A percentile compares a stretch with the other conserved stretches of the same genome.
Conservation (phyloP, 2,113 vertebrate genomes). For the Catharus fuscescens region DNA sequence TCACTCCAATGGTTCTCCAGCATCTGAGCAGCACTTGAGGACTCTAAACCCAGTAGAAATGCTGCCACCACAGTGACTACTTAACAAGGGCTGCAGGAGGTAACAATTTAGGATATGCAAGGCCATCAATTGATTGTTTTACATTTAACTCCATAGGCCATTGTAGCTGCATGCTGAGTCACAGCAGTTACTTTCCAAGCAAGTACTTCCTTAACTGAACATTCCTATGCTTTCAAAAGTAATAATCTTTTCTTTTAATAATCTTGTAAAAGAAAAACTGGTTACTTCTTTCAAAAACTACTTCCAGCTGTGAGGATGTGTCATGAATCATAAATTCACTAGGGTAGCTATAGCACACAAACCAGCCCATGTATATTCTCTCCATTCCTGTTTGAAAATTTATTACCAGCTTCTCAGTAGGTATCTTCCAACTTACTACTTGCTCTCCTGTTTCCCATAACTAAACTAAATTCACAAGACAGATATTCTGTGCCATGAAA, state of each 20-base stretch:
- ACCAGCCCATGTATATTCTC: neutral
- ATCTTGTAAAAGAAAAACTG: constrained; percentile 22
- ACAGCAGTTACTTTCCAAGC: constrained; percentile 34
- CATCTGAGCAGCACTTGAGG: neutral
- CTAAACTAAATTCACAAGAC: neutral
- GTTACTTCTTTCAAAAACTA: constrained; percentile 46
- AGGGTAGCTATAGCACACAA: neutral
- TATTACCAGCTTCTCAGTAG: neutral
- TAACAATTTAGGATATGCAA: neutral
- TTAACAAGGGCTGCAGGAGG: neutral
- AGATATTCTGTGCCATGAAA: neutral
- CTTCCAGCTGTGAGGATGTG: neutral
- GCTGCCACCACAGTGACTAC: neutral
- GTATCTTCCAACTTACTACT: neutral
- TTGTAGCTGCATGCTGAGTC: constrained; percentile 2
- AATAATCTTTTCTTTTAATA: neutral
- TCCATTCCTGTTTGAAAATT: neutral
- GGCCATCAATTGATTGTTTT: constrained; percentile 27
- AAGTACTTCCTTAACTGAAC: constrained; percentile 23
- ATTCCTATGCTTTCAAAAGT: constrained; percentile 35
- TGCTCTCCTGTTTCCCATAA: neutral
- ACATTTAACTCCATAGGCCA: constrained; percentile 34
- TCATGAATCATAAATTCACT: neutral
- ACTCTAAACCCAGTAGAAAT: neutral
- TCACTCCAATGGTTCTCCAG: neutral